phyloP scores from a whole-genome alignment of 64 coral and sea anemone genomes.

The Anthopleura sola region DNA sequence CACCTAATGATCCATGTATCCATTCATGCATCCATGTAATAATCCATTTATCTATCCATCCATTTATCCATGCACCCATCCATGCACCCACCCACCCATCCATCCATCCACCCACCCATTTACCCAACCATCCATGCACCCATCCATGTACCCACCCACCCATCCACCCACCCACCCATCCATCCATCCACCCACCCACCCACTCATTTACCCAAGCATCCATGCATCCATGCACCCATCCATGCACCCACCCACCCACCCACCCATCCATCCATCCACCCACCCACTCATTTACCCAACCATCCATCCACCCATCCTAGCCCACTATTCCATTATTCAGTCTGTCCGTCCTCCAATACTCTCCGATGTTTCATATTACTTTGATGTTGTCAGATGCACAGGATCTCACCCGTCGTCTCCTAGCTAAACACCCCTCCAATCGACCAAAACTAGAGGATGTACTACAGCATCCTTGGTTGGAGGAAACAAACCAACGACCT shows the following conservation, averaged over 20 bases:
- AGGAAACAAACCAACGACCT: neutral
- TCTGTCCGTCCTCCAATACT: too few relatives aligned
- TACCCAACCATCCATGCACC: neutral
- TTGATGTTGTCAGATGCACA: conserved; percentile 33
- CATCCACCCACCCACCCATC: neutral
- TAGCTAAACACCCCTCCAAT: conserved; percentile 60
- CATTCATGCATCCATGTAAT: too few relatives aligned
- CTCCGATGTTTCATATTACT: neutral
- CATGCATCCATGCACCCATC: too few relatives aligned
- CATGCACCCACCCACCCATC: neutral
- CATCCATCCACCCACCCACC: neutral
- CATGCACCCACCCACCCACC: too few relatives aligned
- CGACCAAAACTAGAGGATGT: conserved; percentile 49
- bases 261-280: neutral
- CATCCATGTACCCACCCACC: too few relatives aligned
- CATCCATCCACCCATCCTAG: too few relatives aligned
- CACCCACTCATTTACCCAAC: neutral
- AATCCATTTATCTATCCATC: neutral
- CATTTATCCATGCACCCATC: too few relatives aligned
- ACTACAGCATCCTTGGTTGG: conserved; percentile 48
- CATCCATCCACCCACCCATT: neutral
- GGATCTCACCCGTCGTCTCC: conserved; percentile 36
- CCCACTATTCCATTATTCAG: neutral
- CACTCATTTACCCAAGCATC: too few relatives aligned
- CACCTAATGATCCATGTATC: too few relatives aligned